Evolutionary conservation across 2,888 invertebrate genomes (phyloP), one percentile per base, ranked within the genome.

Genomic region (Drosophila nigricruria): DNA sequence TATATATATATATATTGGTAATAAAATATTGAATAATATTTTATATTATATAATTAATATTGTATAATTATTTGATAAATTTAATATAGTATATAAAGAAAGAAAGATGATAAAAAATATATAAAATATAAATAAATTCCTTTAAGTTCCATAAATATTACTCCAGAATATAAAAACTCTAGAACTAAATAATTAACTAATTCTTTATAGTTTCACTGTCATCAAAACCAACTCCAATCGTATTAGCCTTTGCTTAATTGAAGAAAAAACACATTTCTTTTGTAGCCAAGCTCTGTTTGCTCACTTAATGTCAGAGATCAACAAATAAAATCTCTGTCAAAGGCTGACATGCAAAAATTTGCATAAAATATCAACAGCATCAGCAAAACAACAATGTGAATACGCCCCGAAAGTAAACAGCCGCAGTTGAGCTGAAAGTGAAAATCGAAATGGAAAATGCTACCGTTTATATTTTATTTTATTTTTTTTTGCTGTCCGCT

Each of bases 371-470:
- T 63, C 77, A 79, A 74, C 64, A 66, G 62, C 18, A 62, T 36
- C 43, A 47, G 52, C 32, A 14, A 16, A 47, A n/a, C 59, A 53
- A 56, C n/a, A 27, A 27, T 30, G 40, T 52, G 74, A 56, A 57
- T 76, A 70, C 77, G 69, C 80, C 79, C 67, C 54, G n/a, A 59
- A 49, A 34, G 47, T 30, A 38, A 54, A 38, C 40, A 45, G 32
- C 40, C 27, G 43, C 34, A 34, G 20, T 45, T 25, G 47, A 50
- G 60, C 63, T 67, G 80, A 84, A 85, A 83, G 86, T 85, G 73
- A 74, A 84, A 85, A 78, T 78, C 79, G 73, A 73, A 73, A 79
- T 74, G 27, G 69, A 72, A 84, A 85, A 72, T 70, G 86, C 78
- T 84, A 78, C 83, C 72, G 84, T 77, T 83, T 82, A 69, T 81